Base-by-base conservation (phyloP, 1,140 invertebrate species). In the Anastrepha ludens region DNA sequence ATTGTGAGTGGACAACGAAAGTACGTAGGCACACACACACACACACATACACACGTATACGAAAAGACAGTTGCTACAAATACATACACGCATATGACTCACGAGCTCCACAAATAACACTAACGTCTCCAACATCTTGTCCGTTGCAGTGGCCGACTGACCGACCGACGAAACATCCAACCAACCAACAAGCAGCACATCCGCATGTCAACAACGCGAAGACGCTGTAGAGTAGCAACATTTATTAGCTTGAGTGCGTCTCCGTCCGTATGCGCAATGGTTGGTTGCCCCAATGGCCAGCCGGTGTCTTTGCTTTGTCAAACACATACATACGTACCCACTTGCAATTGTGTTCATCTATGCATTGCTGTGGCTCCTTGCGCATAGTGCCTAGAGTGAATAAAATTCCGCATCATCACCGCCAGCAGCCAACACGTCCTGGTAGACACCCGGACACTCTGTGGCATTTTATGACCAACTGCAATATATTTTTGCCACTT, bases 381-480 rank as follows among this genome's bases (percentile, higher is more conserved):
- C 74, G 74, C 74, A 81, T 20, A 81, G n/a, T 17, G 74, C 74
- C 74, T 58, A 55, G n/a, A 81, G 74, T n/a, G 8, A 81, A 81
- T 50, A 8, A 81, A 55, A 81, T 81, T 81, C 74, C 47, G 74
- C 74, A 81, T 58, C 74, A 81, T 7, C 2, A 67, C 64, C 64
- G 29, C 29, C 29, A 67, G 64, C 64, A 67, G 64, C 64, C n/a
- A 11, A 50, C 74, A 81, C 74, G 74, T 81, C 50, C n/a, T n/a
- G 74, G 2, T 55, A 55, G 74, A 20, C 20, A n/a, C 74, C 9
- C 74, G 2, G 47, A 20, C 47, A 58, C 47, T 81, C 8, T 55
- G 74, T 55, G 47, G n/a, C 74, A 81, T 55, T 81, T 81, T 81
- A 81, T 81, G 74, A 81, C 74, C 50, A 81, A 81, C 74, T 81